Percentiles rank a stretch among this genome's conserved stretches.
These are phyloP conservation scores for Grammomys surdaster DNA, from an alignment of 2,113 vertebrate genomes.

Conservation along the genomic window DNA sequence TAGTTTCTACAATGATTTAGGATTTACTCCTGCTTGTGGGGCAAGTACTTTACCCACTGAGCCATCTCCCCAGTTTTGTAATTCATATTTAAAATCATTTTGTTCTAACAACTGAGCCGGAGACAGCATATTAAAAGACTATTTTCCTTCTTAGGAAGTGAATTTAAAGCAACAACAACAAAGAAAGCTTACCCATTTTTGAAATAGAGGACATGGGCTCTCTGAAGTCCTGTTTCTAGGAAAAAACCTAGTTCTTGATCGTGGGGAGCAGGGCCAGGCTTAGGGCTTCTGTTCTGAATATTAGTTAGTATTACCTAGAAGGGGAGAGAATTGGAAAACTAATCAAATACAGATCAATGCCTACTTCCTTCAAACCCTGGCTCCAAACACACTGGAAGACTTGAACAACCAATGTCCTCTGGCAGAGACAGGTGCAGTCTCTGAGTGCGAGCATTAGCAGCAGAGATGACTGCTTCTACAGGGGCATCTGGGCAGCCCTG, in stretches of 20 bases:
- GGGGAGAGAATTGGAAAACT: conserved; percentile 78
- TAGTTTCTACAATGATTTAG: background rate
- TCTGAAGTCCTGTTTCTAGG: conserved; percentile 98
- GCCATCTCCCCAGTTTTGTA: background rate
- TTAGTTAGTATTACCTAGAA: conserved; percentile 93
- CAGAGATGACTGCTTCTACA: background rate
- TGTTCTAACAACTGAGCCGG: background rate
- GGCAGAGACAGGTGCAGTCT: background rate
- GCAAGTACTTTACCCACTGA: background rate
- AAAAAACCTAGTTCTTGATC: conserved; percentile 99
- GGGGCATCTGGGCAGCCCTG: background rate
- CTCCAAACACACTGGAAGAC: background rate
- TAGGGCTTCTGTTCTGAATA: conserved; percentile 98
- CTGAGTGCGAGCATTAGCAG: background rate
- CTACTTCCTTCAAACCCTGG: background rate
- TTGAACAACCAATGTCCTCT: background rate
- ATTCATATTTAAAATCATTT: conserved; percentile 21
- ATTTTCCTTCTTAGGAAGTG: conserved; percentile 50
- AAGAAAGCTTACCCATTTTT: conserved; percentile 94
- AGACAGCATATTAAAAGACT: background rate
- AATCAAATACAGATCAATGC: conserved; percentile 56
- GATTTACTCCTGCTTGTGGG: background rate
- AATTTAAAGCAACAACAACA: conserved; percentile 8
- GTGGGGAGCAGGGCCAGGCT: conserved; percentile 94
- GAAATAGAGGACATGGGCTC: conserved; percentile 98